These are phyloP conservation scores for Tribolium castaneum DNA, from an alignment of 1,140 invertebrate species.

Conservation along the genomic window DNA sequence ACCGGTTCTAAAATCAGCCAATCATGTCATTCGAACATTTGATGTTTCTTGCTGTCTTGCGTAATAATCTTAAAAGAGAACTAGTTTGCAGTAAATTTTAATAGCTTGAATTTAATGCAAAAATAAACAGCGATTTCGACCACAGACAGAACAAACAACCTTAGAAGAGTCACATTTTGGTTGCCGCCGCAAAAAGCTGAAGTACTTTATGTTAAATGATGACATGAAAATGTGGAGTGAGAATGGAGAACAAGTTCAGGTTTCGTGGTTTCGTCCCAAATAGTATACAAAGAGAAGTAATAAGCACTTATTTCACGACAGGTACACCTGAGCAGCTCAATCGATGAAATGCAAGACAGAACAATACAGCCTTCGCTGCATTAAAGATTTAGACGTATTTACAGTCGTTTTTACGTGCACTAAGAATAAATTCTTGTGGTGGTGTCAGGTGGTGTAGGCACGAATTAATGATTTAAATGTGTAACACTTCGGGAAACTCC, in stretches of 20 bases:
- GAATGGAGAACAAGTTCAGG: neutral
- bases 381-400: neutral
- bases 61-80: no score
- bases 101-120: no score
- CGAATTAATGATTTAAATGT: conserved; percentile 1
- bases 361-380: neutral
- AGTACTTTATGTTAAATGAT: neutral
- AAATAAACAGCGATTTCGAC: no score
- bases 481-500: neutral
- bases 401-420: neutral
- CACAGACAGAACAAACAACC: neutral
- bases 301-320: neutral
- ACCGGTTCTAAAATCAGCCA: no score
- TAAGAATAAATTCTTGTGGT: neutral
- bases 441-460: neutral
- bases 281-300: conserved; percentile 1
- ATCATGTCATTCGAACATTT: no score
- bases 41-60: no score
- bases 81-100: no score
- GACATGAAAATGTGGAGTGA: neutral
- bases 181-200: neutral
- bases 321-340: neutral
- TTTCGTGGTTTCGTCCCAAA: conserved; percentile 1
- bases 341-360: neutral
- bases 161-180: neutral